These are phyloP conservation scores for Apostichopus japonicus DNA, from an alignment of 35 echinoderm and acorn worm genomes.

Conservation along the genomic window DNA sequence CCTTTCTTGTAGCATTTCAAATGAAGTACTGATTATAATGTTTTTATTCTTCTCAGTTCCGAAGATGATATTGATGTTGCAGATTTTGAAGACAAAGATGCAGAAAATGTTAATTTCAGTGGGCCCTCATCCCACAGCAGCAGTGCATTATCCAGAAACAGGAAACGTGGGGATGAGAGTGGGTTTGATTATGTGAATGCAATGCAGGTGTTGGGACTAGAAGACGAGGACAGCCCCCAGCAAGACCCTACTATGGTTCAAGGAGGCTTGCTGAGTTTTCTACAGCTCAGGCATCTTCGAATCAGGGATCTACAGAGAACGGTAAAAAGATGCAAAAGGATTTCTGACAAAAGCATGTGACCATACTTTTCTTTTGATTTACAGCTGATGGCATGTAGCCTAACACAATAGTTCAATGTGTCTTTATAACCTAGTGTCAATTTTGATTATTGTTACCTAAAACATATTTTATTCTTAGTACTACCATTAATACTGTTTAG, in stretches of 20 bases:
- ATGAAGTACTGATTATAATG: too few species aligned
- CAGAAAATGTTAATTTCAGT: slow-evolving; percentile 85
- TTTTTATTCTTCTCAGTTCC: slow-evolving; percentile 53
- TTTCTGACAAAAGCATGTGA: not conserved
- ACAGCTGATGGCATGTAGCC: not conserved
- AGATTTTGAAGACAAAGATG: slow-evolving; percentile 97
- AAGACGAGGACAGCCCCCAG: slow-evolving; percentile 81
- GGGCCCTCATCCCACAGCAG: slow-evolving; percentile 61
- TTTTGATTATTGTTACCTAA: too few species aligned
- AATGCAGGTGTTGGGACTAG: slow-evolving; percentile 90
- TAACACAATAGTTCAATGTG: not conserved
- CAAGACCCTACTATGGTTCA: slow-evolving; percentile 95
- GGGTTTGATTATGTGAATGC: slow-evolving; percentile 76
- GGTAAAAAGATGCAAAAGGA: slow-evolving; percentile 45
- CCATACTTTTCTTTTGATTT: not conserved
- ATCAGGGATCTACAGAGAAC: slow-evolving; percentile 95
- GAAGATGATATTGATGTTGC: slow-evolving; percentile 79
- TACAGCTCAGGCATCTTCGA: slow-evolving; percentile 88
- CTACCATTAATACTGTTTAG: too few species aligned
- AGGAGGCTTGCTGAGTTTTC: slow-evolving; percentile 88
- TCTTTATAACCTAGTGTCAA: not conserved
- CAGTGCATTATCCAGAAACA: slow-evolving; percentile 38
- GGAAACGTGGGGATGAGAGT: slow-evolving; percentile 57
- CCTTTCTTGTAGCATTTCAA: too few species aligned
- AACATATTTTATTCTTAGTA: too few species aligned